phyloP scores from a whole-genome alignment of 2,888 invertebrate genomes.

The Spicauda simplicius region DNA sequence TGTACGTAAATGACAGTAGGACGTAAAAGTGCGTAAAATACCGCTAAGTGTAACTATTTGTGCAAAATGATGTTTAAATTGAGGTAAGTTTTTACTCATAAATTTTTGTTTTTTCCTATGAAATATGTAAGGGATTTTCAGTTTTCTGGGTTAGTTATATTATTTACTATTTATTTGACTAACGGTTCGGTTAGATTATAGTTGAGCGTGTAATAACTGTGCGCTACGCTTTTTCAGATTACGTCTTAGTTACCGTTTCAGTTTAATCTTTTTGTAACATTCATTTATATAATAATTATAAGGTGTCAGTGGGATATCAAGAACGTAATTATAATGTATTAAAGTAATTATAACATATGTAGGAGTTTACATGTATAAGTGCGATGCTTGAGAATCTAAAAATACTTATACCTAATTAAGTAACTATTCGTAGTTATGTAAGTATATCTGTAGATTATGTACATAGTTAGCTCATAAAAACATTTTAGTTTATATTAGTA shows the following conservation, averaged over 20 bases:
- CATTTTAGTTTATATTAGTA: too few species aligned
- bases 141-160: not conserved
- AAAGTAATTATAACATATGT: too few species aligned
- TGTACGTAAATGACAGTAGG: constrained; percentile 48
- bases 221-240: constrained; percentile 3
- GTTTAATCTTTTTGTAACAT: constrained; percentile 3
- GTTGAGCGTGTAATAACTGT: constrained; percentile 9
- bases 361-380: too few species aligned
- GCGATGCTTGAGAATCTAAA: too few species aligned
- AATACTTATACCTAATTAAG: too few species aligned
- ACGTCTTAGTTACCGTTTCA: not conserved
- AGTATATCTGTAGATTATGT: too few species aligned
- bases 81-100: constrained; percentile 64
- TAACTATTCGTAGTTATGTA: too few species aligned
- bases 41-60: constrained; percentile 49
- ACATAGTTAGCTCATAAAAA: too few species aligned
- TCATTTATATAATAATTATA: not conserved
- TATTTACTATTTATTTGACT: constrained; percentile 4
- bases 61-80: constrained; percentile 69
- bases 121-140: too few species aligned
- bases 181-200: constrained; percentile 9
- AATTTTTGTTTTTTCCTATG: not conserved
- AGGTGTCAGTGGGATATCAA: not conserved
- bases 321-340: too few species aligned
- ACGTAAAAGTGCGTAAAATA: constrained; percentile 45